Evolutionary conservation across 2,888 invertebrate genomes (phyloP).

Genomic region (Suillia variegata): DNA sequence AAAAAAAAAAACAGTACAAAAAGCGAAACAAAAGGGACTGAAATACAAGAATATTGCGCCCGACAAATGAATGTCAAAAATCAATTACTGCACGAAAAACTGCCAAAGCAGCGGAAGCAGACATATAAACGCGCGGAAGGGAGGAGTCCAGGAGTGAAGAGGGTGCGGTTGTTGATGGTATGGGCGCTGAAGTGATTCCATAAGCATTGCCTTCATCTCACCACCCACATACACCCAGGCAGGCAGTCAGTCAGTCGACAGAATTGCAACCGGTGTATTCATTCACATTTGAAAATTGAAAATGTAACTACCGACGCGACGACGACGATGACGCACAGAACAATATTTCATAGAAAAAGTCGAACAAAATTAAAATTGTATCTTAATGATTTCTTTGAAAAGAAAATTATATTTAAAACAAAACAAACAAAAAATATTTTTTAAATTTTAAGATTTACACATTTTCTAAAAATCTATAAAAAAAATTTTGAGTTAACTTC

Average conservation of each 20-base stretch:
- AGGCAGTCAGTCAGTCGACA: neutral
- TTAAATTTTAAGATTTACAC: too few relatives aligned
- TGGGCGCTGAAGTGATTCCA: neutral
- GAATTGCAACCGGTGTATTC: neutral
- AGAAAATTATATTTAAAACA: too few relatives aligned
- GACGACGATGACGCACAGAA: too few relatives aligned
- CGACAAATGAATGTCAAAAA: slow-evolving; percentile 23
- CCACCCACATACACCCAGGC: too few relatives aligned
- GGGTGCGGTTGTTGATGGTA: neutral
- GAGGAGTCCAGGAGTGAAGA: neutral
- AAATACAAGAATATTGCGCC: too few relatives aligned
- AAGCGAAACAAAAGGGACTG: neutral
- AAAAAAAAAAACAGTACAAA: neutral
- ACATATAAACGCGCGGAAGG: too few relatives aligned
- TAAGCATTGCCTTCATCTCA: neutral
- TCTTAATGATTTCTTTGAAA: too few relatives aligned
- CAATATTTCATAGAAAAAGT: too few relatives aligned
- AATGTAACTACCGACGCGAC: neutral
- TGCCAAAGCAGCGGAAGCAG: neutral
- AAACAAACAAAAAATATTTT: too few relatives aligned
- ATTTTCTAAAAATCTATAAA: too few relatives aligned
- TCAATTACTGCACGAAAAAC: slow-evolving; percentile 24
- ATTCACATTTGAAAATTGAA: slow-evolving; percentile 1
- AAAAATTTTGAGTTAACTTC: too few relatives aligned
- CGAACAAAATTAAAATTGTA: too few relatives aligned